Evolutionary conservation across 2,797 vertebrate species (phyloP).

Genomic region (Sebastes cheni): DNA sequence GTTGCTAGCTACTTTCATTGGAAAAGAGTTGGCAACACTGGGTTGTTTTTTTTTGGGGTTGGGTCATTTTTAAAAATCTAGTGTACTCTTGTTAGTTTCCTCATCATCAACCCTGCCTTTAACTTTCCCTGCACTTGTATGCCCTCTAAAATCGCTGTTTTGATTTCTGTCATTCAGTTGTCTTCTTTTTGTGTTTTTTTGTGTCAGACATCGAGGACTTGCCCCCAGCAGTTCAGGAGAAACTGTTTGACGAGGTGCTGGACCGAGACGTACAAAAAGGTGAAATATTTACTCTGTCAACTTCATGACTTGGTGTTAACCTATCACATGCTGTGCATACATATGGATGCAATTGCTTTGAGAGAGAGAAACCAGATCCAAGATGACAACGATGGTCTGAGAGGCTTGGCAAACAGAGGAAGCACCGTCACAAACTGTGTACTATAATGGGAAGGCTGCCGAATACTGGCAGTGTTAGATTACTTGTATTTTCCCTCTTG

Average conservation of each 20-base stretch:
- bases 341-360: not conserved
- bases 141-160: not conserved
- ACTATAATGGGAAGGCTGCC: conserved; percentile 42
- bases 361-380: conserved; percentile 30
- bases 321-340: not conserved
- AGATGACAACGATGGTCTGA: not conserved
- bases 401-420: conserved; percentile 11
- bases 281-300: conserved; percentile 52
- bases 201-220: conserved; percentile 96
- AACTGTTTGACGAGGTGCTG: conserved; percentile 97
- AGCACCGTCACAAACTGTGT: conserved; percentile 23
- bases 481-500: conserved; percentile 43
- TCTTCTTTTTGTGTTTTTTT: not conserved
- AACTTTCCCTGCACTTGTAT: not conserved
- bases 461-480: conserved; percentile 47
- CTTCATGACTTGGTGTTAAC: not conserved
- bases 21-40: too few relatives aligned
- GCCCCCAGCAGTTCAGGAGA: conserved; percentile 96
- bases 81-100: not conserved
- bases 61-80: not conserved
- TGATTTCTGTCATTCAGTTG: not conserved
- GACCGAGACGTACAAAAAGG: conserved; percentile 99
- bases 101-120: not conserved
- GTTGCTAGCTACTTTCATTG: too few relatives aligned
- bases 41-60: not conserved